Percentiles rank a stretch among this genome's conserved stretches.
phyloP scores from a whole-genome alignment of 2,888 invertebrate genomes.

The Herminia tarsipennalis region DNA sequence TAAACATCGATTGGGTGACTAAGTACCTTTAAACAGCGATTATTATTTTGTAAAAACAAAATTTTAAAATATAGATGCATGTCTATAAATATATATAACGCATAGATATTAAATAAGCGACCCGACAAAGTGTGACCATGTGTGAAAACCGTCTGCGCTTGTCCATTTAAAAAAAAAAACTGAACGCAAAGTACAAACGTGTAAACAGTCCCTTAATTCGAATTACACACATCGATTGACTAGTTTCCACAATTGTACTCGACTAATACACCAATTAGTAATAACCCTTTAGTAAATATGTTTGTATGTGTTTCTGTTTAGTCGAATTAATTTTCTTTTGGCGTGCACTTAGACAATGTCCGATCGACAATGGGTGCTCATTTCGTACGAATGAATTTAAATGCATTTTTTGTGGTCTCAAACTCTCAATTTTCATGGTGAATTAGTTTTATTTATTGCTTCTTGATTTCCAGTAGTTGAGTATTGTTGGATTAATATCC shows the following conservation, averaged over 20 bases:
- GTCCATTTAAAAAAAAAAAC: constrained; percentile 67
- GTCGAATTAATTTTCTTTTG: constrained; percentile 63
- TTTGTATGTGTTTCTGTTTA: constrained; percentile 61
- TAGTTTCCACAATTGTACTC: constrained; percentile 74
- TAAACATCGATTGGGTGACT: no score
- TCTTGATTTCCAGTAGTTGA: constrained; percentile 36
- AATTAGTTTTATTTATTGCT: constrained; percentile 56
- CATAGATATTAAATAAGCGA: constrained; percentile 39
- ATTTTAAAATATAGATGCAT: constrained; percentile 11
- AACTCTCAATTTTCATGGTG: constrained; percentile 55
- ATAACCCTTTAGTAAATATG: constrained; percentile 69
- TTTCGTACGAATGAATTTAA: constrained; percentile 57
- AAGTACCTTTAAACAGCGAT: no score
- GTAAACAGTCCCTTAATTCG: constrained; percentile 81
- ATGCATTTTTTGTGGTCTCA: constrained; percentile 57
- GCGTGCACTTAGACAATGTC: constrained; percentile 71
- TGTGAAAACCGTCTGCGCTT: constrained; percentile 71
- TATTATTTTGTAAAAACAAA: no score
- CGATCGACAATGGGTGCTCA: constrained; percentile 62
- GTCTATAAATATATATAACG: constrained; percentile 13
- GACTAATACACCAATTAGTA: constrained; percentile 74
- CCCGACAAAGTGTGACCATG: constrained; percentile 68
- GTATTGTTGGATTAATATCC: constrained; percentile 28
- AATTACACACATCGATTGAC: constrained; percentile 78
- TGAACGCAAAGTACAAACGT: constrained; percentile 62